phyloP scores from a whole-genome alignment of 2,113 vertebrate species.

The Oreochromis tanganicae region DNA sequence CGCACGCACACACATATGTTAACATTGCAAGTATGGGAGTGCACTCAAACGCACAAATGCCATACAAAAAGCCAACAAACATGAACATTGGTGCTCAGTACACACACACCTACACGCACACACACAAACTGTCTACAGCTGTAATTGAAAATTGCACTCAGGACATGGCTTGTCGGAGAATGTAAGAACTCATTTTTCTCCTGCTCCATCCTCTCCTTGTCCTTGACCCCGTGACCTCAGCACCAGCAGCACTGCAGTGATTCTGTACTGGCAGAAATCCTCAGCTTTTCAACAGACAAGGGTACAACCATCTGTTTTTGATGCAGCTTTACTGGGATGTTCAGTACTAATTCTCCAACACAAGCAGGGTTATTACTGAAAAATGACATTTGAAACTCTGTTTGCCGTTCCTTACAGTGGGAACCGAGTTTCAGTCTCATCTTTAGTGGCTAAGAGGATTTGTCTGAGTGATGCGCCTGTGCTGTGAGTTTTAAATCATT shows the following conservation, averaged over 20 bases:
- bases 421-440: slow-evolving; percentile 12
- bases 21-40: neutral
- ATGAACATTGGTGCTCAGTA: neutral
- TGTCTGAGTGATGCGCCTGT: slow-evolving; percentile 45
- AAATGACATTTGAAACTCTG: slow-evolving; percentile 32
- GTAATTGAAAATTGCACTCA: slow-evolving; percentile 30
- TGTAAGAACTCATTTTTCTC: slow-evolving; percentile 17
- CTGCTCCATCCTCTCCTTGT: neutral
- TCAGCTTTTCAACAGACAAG: neutral
- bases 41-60: neutral
- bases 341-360: slow-evolving; percentile 12
- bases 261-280: neutral
- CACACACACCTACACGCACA: neutral
- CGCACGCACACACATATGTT: neutral
- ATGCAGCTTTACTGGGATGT: neutral
- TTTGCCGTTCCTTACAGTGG: slow-evolving; percentile 15
- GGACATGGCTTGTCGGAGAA: neutral
- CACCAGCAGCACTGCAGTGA: neutral
- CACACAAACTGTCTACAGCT: neutral
- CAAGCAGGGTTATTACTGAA: neutral
- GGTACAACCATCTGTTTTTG: neutral
- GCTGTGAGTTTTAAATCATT: slow-evolving; percentile 56
- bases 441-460: slow-evolving; percentile 47
- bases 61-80: neutral
- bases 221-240: slow-evolving; percentile 16